These are phyloP conservation scores for Ctenosaura bakeri DNA, from an alignment of 2,797 vertebrate species.

Conservation along the genomic window DNA sequence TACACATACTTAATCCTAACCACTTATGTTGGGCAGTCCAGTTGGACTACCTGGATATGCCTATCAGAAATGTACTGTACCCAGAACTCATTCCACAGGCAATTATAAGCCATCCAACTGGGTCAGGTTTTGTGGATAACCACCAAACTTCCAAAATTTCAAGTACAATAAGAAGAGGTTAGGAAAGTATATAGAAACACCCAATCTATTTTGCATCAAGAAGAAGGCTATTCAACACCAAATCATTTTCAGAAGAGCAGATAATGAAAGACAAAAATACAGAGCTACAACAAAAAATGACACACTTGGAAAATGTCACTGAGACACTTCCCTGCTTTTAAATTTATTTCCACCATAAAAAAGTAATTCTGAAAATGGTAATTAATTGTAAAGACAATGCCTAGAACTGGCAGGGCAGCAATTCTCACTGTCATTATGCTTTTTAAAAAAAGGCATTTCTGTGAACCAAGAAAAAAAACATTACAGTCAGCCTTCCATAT, in stretches of 20 bases:
- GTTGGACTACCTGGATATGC: no score
- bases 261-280: not conserved
- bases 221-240: not conserved
- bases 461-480: not conserved
- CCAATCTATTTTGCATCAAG: not conserved
- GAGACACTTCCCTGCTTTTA: not conserved
- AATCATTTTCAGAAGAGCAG: not conserved
- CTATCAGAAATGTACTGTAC: no score
- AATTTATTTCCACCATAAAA: not conserved
- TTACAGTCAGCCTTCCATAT: no score
- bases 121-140: no score
- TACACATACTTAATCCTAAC: no score
- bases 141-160: no score
- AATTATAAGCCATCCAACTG: not conserved
- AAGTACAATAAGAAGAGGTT: no score
- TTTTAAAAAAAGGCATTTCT: not conserved
- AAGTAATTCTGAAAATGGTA: not conserved
- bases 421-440: not conserved
- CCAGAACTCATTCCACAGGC: not conserved
- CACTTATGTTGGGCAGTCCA: no score
- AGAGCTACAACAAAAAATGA: not conserved
- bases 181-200: not conserved
- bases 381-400: not conserved
- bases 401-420: not conserved
- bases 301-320: not conserved